A percentile compares a stretch with the other conserved stretches of the same genome.
Evolutionary conservation across 2,797 vertebrate species (phyloP).

Genomic region (Chloroceryle amazona): DNA sequence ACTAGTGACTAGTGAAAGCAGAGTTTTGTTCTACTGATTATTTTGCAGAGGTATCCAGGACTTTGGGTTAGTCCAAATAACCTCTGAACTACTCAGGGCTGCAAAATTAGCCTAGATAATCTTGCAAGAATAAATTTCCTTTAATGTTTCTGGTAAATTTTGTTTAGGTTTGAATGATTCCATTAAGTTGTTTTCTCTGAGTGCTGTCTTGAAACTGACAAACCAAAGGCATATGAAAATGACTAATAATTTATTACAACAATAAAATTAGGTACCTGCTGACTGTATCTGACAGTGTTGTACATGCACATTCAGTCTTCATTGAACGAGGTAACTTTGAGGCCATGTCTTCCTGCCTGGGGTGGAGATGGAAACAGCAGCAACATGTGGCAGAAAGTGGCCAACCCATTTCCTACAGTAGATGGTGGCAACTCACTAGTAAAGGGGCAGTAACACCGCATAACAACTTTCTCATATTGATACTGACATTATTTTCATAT

Average conservation of each 20-base stretch:
- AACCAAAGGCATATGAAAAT: constrained; percentile 17
- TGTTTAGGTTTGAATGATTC: constrained; percentile 3
- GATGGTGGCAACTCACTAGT: background rate
- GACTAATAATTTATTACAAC: background rate
- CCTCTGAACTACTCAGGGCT: background rate
- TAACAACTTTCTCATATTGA: background rate
- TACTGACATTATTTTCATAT: background rate
- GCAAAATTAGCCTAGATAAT: constrained; percentile 8
- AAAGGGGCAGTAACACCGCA: background rate
- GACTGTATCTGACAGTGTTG: background rate
- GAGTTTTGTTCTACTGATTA: background rate
- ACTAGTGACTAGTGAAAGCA: background rate
- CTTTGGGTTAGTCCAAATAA: background rate
- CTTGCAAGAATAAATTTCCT: background rate
- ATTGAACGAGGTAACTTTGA: background rate
- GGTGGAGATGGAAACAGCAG: background rate
- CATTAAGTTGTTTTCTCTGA: background rate
- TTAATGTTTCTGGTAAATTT: background rate
- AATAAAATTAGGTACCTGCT: background rate
- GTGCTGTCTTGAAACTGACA: background rate
- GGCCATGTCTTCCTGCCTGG: background rate
- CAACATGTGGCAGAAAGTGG: background rate
- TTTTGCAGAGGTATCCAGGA: background rate
- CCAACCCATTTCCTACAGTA: background rate
- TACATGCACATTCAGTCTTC: background rate